phyloP scores from a whole-genome alignment of 2,113 vertebrate species.

The Tamias sibiricus region DNA sequence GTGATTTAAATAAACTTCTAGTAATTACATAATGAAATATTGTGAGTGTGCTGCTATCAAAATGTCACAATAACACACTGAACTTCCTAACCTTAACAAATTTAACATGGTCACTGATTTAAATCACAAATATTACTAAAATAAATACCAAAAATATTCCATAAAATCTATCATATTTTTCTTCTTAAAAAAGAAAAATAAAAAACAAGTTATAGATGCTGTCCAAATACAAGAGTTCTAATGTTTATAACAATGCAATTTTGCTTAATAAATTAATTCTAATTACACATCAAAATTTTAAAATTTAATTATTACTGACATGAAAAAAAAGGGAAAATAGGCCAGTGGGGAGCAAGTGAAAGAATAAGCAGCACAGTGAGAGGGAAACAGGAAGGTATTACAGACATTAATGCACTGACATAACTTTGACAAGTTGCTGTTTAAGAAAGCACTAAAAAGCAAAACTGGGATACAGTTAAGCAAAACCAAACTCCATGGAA shows the following conservation, averaged over 20 bases:
- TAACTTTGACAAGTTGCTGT: constrained; percentile 65
- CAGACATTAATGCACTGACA: constrained; percentile 69
- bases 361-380: constrained; percentile 60
- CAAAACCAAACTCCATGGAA: constrained; percentile 79
- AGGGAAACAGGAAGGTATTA: constrained; percentile 36
- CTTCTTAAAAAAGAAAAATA: not conserved
- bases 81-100: constrained; percentile 31
- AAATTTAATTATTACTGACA: not conserved
- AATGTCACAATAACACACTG: not conserved
- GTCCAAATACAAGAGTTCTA: not conserved
- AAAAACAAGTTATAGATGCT: not conserved
- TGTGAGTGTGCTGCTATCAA: not conserved
- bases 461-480: constrained; percentile 67
- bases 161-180: not conserved
- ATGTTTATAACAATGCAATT: constrained; percentile 22
- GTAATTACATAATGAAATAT: constrained; percentile 48
- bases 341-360: constrained; percentile 56
- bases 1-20: constrained; percentile 45
- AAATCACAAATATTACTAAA: constrained; percentile 52
- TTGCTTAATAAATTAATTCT: not conserved
- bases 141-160: not conserved
- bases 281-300: constrained; percentile 30
- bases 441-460: constrained; percentile 73
- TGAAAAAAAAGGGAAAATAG: not conserved
- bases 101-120: not conserved